Base-by-base conservation (phyloP, 2,113 vertebrate species). In the Amphilophus citrinellus region DNA sequence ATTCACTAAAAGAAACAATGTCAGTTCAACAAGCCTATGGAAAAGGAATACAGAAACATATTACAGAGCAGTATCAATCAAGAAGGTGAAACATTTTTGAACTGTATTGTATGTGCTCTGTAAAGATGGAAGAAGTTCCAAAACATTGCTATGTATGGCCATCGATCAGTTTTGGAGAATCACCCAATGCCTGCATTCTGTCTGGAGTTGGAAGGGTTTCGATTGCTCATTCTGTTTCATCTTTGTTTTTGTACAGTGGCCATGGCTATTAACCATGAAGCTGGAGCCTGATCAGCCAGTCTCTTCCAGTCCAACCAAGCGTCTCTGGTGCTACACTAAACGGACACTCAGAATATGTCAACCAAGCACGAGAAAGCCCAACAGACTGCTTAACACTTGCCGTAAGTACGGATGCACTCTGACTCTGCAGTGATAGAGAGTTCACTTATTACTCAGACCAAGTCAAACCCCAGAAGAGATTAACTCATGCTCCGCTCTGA, bases 251-350 rank as follows among this genome's bases (percentile, higher is more conserved):
- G 2, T 37, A 57, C 89, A 94, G 94, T 81, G 85, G 66, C 88
- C 86, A 91, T 91, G 92, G 90, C 88, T 61, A 30, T 82, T 78
- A 78, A 91, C 82, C 87, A 88, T 89, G 90, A 83, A 63, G 90
- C 90, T 86, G 91, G 89, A 91, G 88, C 87, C 90, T 83, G 87
- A 87, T 80, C 66, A 39, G 14, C 75, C 77, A 84, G 42, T 82
- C 42, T 50, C 84, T 81, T 87, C 88, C 84, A 61, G 73, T 84
- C 91, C 32, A 58, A 84, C 27, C 78, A 73, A 87, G 87, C 73
- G 78, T 76, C 82, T 68, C 44, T 61, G 89, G 84, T 61, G 86
- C 83, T 44, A 77, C 86, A 42, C 10, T 84, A 85, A 90, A 84
- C 81, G 73, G 66, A 66, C 76, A 30, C 80, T 42, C 79, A 27